phyloP scores from a whole-genome alignment of 2,797 vertebrate species.

The Amazonetta brasiliensis region DNA sequence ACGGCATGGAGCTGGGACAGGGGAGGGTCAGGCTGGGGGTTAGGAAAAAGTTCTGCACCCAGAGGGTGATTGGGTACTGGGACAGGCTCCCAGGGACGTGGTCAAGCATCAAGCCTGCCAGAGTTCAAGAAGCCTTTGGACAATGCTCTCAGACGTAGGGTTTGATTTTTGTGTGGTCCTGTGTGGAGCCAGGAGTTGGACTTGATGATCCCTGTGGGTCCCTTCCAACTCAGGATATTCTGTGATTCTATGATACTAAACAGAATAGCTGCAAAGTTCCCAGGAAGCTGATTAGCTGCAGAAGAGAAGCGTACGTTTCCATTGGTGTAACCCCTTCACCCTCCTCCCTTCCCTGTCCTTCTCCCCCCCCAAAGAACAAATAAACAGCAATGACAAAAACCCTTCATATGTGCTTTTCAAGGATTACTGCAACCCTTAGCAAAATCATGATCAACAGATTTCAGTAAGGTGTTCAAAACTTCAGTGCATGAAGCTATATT shows the following conservation, averaged over 20 bases:
- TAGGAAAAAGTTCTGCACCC: background rate
- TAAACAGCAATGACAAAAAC: background rate
- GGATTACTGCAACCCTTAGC: background rate
- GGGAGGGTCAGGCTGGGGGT: background rate
- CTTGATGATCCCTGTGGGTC: background rate
- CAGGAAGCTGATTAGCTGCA: background rate
- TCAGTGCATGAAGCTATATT: background rate
- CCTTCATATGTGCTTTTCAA: background rate
- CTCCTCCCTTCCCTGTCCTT: too few species aligned
- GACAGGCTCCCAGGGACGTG: background rate
- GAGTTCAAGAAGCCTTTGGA: background rate
- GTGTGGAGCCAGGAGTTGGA: too few species aligned
- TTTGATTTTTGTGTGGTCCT: too few species aligned
- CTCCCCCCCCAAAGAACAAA: too few species aligned
- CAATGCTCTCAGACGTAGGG: too few species aligned
- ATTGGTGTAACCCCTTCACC: background rate
- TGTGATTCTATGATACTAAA: background rate
- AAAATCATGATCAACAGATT: background rate
- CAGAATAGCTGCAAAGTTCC: background rate
- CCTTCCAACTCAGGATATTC: background rate
- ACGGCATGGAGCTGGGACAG: background rate
- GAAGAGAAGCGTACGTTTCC: background rate
- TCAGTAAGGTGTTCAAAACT: background rate
- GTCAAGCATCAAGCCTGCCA: background rate
- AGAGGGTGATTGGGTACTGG: background rate